Base-by-base conservation (phyloP, 2,888 invertebrate genomes). In the Physocephala rufipes region DNA sequence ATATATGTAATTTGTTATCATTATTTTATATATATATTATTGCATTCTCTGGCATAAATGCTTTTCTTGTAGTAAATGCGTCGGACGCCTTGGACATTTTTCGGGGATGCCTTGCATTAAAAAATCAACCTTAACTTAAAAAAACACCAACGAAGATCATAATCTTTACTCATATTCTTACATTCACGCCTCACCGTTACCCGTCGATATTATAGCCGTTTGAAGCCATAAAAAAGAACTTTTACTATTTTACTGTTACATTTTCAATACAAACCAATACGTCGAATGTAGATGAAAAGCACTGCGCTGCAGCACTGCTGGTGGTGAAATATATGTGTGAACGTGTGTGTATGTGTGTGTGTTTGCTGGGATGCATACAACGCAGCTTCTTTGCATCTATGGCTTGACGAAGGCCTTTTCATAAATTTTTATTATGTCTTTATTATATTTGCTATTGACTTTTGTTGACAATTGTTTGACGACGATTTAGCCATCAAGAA, bases 361-460 rank as follows among this genome's bases (percentile, higher is more conserved):
- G 26, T 28, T 4, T 3, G 26, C 24, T 24, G 13, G 21, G 13
- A 7, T 28, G 15, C 16, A 28, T 28, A 9, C 21, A 15, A 21
- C 13, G 55, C 4, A 26, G 26, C 24, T 21, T 62, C 16, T 5
- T 62, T 43, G 19, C 13, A 24, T 68, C 26, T 68, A 62, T 62
- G 61, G 68, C 61, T 68, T 68, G 51, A 59, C 61, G 61, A 47
- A 21, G 28, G 21, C 62, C 36, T 36, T 36, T 36, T 51, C 68
- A 68, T 68, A 68, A 68, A 68, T 68, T 68, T 68, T 16, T 68
- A 68, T 68, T 68, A 61, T 61, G 61, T 16, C 62, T 68, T 68
- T 62, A 51, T 68, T 61, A 61, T 68, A 62, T 68, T 68, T 51
- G 51, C 62, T 36, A 61, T 68, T 62, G 68, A 61, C 68, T 68